Percentiles rank a stretch among this genome's conserved stretches.
These are phyloP conservation scores for Drosophila glabriapex DNA, from an alignment of 2,888 invertebrate genomes.

Conservation along the genomic window DNA sequence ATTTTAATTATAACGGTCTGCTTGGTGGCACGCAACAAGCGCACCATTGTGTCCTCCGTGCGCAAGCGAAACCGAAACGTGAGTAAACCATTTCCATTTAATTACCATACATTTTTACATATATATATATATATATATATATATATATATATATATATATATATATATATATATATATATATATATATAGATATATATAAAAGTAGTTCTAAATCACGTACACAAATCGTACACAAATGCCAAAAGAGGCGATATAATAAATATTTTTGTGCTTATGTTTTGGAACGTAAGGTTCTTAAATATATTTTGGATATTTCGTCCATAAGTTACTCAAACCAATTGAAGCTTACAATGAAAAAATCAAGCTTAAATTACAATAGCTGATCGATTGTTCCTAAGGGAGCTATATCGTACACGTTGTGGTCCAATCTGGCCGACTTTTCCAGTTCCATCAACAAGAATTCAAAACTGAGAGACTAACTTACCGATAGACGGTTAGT, in stretches of 20 bases:
- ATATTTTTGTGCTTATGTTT: neutral
- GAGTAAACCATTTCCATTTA: slow-evolving; percentile 73
- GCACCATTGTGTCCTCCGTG: slow-evolving; percentile 83
- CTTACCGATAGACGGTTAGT: no score
- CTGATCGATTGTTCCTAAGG: neutral
- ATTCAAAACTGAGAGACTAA: neutral
- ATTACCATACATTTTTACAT: slow-evolving; percentile 57
- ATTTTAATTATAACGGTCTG: slow-evolving; percentile 86
- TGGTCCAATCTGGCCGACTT: neutral
- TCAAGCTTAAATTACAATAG: neutral
- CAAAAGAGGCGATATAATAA: neutral
- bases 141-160: slow-evolving; percentile 6
- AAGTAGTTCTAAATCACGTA: neutral
- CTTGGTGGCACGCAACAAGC: slow-evolving; percentile 86
- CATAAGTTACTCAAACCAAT: neutral
- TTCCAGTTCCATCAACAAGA: neutral
- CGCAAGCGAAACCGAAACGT: slow-evolving; percentile 85
- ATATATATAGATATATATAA: neutral
- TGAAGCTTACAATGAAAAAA: neutral
- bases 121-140: neutral
- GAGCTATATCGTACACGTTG: neutral
- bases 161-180: slow-evolving; percentile 19
- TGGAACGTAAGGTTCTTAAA: neutral
- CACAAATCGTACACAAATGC: neutral
- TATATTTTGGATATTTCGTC: neutral